Base-by-base conservation (phyloP, 2,113 vertebrate species). In the Leucopsar rothschildi region DNA sequence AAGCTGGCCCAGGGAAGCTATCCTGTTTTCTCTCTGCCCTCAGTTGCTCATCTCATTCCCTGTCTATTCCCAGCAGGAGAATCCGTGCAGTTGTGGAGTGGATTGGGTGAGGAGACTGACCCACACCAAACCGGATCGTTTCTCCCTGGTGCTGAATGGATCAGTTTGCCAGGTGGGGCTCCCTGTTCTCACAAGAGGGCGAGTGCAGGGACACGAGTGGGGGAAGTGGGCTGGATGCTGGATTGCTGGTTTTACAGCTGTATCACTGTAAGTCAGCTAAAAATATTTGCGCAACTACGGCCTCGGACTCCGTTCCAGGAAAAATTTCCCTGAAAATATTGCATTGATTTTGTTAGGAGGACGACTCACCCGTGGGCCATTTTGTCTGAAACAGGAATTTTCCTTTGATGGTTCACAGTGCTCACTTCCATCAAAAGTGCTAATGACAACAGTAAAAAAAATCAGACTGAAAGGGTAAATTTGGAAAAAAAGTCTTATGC, bases 121-220 rank as follows among this genome's bases (percentile, higher is more conserved):
- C 40, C 44, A 25, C 35, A 40, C 1, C 52, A 31, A 27, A 63
- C 1, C 42, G 24, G 65, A 5, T 24, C 10, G 31, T 23, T 35
- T 63, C 40, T 59, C 14, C 56, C 55, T 12, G 9, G 9, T 2
- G 5, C 39, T 40, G 5, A 29, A 15, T 3, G 64, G 23, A 11
- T 47, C 0, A 0, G 11, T 53, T 52, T 83, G 49, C 55, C 10
- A 2, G 10, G 8, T 35, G 61, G 23, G 33, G 4, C 20, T 82
- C 63, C 45, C 53, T 27, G 33, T 23, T 53, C 53, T 40, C 50
- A 24, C 23, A 3, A 0, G 2, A 61, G 50, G 40, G 8, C 3
- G 15, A 18, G 55, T 5, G 23, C 49, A 69, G 64, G 47, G 63
- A 13, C 37, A 29, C 27, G 22, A 20, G 22, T 9, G 33, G 8